Percentiles rank a stretch among this genome's conserved stretches.
Conservation (phyloP, 2,113 vertebrate species). For the Lophochroa leadbeateri region DNA sequence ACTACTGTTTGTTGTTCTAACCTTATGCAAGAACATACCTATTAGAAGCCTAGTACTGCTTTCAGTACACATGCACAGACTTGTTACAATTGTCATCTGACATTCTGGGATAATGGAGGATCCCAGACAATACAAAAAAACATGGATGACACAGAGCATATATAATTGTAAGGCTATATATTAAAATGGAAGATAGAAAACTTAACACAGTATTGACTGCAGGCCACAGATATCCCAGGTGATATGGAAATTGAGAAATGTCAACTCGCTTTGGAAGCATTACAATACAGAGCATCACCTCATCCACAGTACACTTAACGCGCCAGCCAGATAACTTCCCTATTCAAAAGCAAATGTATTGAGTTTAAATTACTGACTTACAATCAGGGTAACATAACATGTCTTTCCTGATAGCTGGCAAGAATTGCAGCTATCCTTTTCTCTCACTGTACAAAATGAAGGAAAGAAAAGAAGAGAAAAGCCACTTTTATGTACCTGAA, state of each 20-base stretch:
- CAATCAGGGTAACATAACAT: background rate
- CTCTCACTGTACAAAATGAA: background rate
- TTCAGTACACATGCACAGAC: background rate
- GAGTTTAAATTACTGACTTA: background rate
- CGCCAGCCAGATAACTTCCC: background rate
- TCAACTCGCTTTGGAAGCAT: background rate
- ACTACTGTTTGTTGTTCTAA: background rate
- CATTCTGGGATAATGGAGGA: background rate
- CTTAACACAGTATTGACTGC: background rate
- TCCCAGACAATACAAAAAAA: background rate
- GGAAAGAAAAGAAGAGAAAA: background rate
- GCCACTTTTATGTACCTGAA: background rate
- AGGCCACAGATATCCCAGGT: background rate
- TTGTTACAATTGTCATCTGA: background rate
- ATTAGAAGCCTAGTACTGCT: background rate
- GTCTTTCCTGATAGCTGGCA: background rate
- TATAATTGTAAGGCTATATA: background rate
- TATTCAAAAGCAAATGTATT: background rate
- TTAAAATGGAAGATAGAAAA: background rate
- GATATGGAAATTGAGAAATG: background rate
- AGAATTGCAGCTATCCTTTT: background rate
- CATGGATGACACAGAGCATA: background rate
- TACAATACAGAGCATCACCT: background rate
- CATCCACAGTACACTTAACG: background rate
- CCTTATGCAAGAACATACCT: background rate